These are phyloP conservation scores for Oryzias dopingdopingensis DNA, from an alignment of 2,797 vertebrate genomes.

Conservation along the genomic window DNA sequence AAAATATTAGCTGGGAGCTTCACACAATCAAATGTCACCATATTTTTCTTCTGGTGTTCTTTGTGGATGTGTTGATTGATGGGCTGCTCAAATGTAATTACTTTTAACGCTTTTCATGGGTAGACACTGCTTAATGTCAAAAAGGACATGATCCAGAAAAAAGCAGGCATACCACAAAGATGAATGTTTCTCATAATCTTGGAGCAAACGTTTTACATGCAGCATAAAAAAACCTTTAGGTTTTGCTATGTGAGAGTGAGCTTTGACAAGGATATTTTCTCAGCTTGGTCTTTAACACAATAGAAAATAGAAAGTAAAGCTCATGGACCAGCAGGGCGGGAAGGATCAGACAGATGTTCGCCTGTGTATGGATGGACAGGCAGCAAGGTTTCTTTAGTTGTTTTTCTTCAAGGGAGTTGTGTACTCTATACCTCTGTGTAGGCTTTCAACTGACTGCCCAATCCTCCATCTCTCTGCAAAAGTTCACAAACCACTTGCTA, in stretches of 20 bases:
- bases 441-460: slow-evolving; percentile 21
- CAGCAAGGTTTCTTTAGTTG: slow-evolving; percentile 46
- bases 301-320: slow-evolving; percentile 19
- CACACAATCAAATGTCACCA: slow-evolving; percentile 51
- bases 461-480: slow-evolving; percentile 4
- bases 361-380: slow-evolving; percentile 46
- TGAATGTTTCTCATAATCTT: slow-evolving; percentile 8
- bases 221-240: not conserved
- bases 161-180: not conserved
- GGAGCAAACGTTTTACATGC: slow-evolving; percentile 1
- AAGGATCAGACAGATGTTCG: slow-evolving; percentile 37
- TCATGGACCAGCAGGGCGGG: slow-evolving; percentile 5
- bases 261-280: slow-evolving; percentile 15
- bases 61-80: too few species aligned
- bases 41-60: slow-evolving; percentile 10
- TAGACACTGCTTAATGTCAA: too few species aligned
- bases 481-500: slow-evolving; percentile 1
- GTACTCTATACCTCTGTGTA: slow-evolving; percentile 31
- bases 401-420: slow-evolving; percentile 38
- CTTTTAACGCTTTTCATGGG: too few species aligned
- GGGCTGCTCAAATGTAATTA: too few species aligned
- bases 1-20: slow-evolving; percentile 42
- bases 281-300: slow-evolving; percentile 16
- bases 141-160: too few species aligned
- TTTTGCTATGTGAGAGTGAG: slow-evolving; percentile 5